phyloP scores from a whole-genome alignment of 2,113 vertebrate species.

The Gobiocypris rarus region DNA sequence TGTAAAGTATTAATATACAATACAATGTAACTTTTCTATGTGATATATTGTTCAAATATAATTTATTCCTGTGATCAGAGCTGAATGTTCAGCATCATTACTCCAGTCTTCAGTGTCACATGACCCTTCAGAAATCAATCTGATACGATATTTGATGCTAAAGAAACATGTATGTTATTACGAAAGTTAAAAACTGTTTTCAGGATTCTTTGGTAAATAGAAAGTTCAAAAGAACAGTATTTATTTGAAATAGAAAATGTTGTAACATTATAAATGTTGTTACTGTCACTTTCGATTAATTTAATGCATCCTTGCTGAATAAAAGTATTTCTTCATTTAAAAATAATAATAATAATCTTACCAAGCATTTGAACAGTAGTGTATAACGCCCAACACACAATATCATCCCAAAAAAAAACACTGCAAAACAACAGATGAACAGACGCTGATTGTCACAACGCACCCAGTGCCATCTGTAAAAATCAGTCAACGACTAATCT shows the following conservation, averaged over 20 bases:
- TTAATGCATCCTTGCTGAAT: not conserved
- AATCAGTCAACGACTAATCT: slow-evolving; percentile 1
- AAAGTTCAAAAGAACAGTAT: not conserved
- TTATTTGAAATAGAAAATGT: not conserved
- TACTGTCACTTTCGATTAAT: not conserved
- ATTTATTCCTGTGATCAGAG: not conserved
- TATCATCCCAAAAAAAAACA: not conserved
- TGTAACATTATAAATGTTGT: not conserved
- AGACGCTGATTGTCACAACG: not conserved
- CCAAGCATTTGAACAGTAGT: not conserved
- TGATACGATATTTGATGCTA: not conserved
- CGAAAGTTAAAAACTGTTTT: not conserved
- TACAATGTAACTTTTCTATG: not conserved
- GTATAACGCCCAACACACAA: not conserved
- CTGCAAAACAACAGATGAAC: not conserved
- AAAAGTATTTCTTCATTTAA: not conserved
- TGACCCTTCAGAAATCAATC: not conserved
- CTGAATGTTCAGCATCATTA: not conserved
- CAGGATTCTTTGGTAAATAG: too few species aligned
- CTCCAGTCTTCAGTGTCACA: not conserved
- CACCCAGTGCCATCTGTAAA: slow-evolving; percentile 2
- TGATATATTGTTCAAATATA: not conserved
- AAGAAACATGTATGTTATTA: not conserved
- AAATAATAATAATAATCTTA: too few species aligned
- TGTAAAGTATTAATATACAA: not conserved